Percentiles rank a stretch among this genome's conserved stretches.
Conservation (phyloP, 35 echinoderm and acorn worm species). For the Lytechinus pictus region DNA sequence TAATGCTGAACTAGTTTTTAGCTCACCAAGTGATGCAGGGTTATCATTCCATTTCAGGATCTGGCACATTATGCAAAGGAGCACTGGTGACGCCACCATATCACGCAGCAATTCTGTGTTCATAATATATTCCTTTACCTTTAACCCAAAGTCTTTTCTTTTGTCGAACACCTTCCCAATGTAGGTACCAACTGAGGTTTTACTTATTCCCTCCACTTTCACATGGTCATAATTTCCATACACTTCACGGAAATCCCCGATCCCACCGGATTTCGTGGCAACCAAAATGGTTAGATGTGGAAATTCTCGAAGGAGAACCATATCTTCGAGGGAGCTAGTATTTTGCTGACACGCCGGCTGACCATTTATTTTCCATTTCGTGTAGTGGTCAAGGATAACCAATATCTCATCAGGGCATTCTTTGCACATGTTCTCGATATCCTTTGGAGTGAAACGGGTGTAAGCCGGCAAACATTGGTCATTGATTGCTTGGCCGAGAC, state of each 20-base stretch:
- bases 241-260: neutral
- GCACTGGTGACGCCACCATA: neutral
- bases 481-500: neutral
- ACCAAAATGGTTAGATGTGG: neutral
- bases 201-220: neutral
- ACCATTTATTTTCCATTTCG: neutral
- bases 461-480: neutral
- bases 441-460: neutral
- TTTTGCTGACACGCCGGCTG: too few species aligned
- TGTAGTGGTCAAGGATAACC: neutral
- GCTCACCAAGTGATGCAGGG: neutral
- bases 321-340: neutral
- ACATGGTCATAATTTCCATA: conserved; percentile 15
- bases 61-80: neutral
- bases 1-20: neutral
- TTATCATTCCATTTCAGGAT: neutral
- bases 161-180: neutral
- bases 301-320: neutral
- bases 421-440: neutral
- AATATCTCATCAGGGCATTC: neutral
- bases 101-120: neutral
- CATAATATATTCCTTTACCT: neutral
- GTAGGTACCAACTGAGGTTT: neutral
- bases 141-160: neutral
- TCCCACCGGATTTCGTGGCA: neutral